These are phyloP conservation scores for Trematocara zebra DNA, from an alignment of 2,113 vertebrate genomes.

Conservation along the genomic window DNA sequence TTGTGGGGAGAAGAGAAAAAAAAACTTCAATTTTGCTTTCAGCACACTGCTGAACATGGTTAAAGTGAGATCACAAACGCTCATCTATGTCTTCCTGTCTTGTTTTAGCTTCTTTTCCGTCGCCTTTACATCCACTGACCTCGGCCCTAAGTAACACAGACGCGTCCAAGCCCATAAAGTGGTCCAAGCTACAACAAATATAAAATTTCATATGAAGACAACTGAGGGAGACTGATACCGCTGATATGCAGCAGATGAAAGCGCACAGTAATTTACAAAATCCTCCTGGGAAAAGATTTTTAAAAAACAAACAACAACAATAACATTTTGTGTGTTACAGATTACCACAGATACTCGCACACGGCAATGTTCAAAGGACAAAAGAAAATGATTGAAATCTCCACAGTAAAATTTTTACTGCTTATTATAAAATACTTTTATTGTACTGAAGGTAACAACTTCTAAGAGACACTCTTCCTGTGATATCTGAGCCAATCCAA, in stretches of 20 bases:
- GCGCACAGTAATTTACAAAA: not conserved
- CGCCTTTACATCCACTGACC: not conserved
- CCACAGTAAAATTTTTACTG: not conserved
- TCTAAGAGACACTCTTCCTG: not conserved
- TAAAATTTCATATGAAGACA: not conserved
- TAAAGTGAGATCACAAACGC: not conserved
- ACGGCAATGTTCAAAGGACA: not conserved
- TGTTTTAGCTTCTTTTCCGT: not conserved
- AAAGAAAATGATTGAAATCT: not conserved
- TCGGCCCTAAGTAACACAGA: not conserved
- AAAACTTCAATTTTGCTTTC: not conserved
- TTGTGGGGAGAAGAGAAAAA: not conserved
- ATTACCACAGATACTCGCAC: not conserved
- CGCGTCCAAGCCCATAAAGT: not conserved
- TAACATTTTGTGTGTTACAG: not conserved
- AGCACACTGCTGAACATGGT: not conserved
- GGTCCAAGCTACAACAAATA: not conserved
- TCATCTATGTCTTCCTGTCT: not conserved
- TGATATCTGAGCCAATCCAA: conserved; percentile 1
- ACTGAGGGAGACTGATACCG: not conserved
- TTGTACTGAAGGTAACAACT: not conserved
- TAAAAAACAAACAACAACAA: not conserved
- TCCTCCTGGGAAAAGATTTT: not conserved
- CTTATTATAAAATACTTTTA: not conserved
- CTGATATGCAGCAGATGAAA: not conserved